A percentile compares a stretch with the other conserved stretches of the same genome.
These are phyloP conservation scores for Periparus ater DNA, from an alignment of 2,797 vertebrate species.

Conservation along the genomic window DNA sequence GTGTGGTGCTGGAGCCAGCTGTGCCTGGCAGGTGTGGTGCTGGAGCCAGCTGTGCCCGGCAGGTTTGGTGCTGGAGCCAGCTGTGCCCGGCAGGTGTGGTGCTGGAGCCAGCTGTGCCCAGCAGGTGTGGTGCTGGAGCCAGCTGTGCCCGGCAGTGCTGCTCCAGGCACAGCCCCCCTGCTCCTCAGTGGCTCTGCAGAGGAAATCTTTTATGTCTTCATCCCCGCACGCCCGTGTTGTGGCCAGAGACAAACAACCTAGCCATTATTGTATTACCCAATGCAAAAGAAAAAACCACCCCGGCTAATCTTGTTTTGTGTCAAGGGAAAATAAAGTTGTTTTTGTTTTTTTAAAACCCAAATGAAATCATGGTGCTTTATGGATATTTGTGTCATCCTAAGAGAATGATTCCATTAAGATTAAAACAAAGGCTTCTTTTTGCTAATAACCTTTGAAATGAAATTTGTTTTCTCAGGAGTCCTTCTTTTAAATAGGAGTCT, in stretches of 20 bases:
- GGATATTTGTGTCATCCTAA: slow-evolving; percentile 61
- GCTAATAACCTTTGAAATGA: slow-evolving; percentile 59
- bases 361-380: slow-evolving; percentile 63
- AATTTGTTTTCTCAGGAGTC: slow-evolving; percentile 52
- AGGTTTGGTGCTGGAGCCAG: too few relatives aligned
- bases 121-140: accelerated
- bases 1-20: accelerated
- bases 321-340: slow-evolving; percentile 58
- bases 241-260: slow-evolving; percentile 37
- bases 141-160: background rate
- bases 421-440: slow-evolving; percentile 63
- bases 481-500: slow-evolving; percentile 21
- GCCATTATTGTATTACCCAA: slow-evolving; percentile 40
- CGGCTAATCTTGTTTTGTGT: slow-evolving; percentile 47
- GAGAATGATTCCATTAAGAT: slow-evolving; percentile 61
- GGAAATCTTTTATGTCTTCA: background rate
- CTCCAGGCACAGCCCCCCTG: background rate
- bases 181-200: accelerated
- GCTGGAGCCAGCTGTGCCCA: too few relatives aligned
- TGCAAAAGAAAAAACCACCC: background rate
- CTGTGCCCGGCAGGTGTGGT: too few relatives aligned
- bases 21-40: accelerated
- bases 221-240: background rate
- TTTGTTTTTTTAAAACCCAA: slow-evolving; percentile 41
- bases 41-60: too few relatives aligned